Base-by-base conservation (phyloP, 2,888 invertebrate species). In the Euplexia lucipara region DNA sequence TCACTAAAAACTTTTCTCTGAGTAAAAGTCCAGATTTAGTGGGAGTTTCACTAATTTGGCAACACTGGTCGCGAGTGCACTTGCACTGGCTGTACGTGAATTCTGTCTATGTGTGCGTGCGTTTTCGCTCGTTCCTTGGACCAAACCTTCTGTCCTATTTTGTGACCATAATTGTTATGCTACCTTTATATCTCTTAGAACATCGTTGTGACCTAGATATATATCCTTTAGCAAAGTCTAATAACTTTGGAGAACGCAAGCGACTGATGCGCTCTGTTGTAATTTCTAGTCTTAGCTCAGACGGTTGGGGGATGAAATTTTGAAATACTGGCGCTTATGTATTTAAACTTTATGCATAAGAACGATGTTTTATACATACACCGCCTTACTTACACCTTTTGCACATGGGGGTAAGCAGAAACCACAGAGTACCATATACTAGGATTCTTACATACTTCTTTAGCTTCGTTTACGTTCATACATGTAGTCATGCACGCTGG, bases 141-240 rank as follows among this genome's bases (percentile, higher is more conserved):
- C 0, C 2, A 0, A 1, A 26, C n/a, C 64, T 65, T 65, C 66
- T 65, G 64, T 22, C 9, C 7, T 16, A 1, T 16, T 54, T 16
- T 63, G 35, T 30, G n/a, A 16, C 8, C 34, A 20, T 48, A 62
- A 26, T 5, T 26, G 26, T 69, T 30, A 41, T 63, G 34, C 32
- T 26, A 26, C 37, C 34, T 20, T 47, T 41, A 66, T 26, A 5
- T 58, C 41, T 66, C 48, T 42, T 52, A 64, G 69, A 69, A 64
- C 72, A 71, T 72, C 44, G 42, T 20, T 58, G 72, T 59, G 72
- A 73, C 72, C 73, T 73, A 63, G n/a, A 30, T 20, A 26, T n/a
- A 26, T 67, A 73, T 73, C 30, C 58, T 59, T 59, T 39, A 64
- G 70, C 51, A 18, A 45, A 65, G 53, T 74, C 53, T 65, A 60